A percentile compares a stretch with the other conserved stretches of the same genome.
Evolutionary conservation across 2,888 invertebrate species (phyloP).

Genomic region (Branchipolynoe longqiensis): DNA sequence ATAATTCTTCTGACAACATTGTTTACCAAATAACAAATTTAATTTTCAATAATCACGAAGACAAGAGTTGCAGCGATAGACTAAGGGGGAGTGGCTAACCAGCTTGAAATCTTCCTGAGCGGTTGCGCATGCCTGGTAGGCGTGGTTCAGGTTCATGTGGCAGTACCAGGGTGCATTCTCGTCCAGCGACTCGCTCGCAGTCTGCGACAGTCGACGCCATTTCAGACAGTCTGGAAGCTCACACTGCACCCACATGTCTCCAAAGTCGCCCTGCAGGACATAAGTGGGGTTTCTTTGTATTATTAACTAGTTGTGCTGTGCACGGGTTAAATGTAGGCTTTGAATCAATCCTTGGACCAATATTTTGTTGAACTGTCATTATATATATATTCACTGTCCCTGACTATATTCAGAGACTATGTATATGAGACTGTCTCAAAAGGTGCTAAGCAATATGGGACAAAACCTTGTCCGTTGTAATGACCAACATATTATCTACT

Average conservation of each 20-base stretch:
- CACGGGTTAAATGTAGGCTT: too few relatives aligned
- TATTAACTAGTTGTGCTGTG: background rate
- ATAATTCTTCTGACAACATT: too few relatives aligned
- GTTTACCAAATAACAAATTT: too few relatives aligned
- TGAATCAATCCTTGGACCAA: too few relatives aligned
- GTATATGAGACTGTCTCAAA: background rate
- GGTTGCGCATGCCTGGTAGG: conserved; percentile 71
- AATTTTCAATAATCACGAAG: too few relatives aligned
- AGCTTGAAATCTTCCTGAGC: conserved; percentile 69
- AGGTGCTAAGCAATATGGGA: too few relatives aligned
- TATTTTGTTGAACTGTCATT: background rate
- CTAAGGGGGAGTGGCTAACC: too few relatives aligned
- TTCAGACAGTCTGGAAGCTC: conserved; percentile 77
- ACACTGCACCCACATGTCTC: conserved; percentile 77
- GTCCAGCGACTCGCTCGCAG: conserved; percentile 64
- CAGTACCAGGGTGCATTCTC: conserved; percentile 75
- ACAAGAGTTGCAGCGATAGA: too few relatives aligned
- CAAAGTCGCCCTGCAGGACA: background rate
- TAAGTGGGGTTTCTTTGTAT: background rate
- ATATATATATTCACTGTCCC: background rate
- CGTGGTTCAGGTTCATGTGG: conserved; percentile 72
- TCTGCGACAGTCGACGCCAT: conserved; percentile 73
- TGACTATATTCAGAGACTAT: background rate
- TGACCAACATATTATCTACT: too few relatives aligned
- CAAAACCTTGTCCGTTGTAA: too few relatives aligned